Conservation (phyloP, 2,113 vertebrate genomes). For the Cyprinodon variegatus region DNA sequence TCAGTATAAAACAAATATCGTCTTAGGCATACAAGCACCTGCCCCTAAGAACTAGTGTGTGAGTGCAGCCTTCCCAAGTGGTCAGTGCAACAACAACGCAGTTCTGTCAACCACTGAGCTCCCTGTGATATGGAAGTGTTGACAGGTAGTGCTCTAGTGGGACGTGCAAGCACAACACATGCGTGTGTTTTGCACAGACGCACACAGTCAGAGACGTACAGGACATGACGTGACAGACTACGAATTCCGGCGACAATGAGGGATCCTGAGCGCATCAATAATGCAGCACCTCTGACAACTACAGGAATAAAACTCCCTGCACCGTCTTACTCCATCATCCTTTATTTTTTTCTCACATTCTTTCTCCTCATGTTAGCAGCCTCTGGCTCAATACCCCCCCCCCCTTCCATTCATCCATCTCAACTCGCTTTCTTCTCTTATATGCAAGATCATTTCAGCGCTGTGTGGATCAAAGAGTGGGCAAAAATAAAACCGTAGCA, state of each 20-base stretch:
- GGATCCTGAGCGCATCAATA: slow-evolving; percentile 73
- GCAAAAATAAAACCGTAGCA: slow-evolving; percentile 4
- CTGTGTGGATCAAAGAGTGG: slow-evolving; percentile 46
- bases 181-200: background rate
- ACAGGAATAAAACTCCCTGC: slow-evolving; percentile 64
- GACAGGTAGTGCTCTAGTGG: slow-evolving; percentile 65
- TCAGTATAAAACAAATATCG: slow-evolving; percentile 23
- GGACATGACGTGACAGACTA: slow-evolving; percentile 62
- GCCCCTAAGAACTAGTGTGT: slow-evolving; percentile 29
- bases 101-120: slow-evolving; percentile 53
- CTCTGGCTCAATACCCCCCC: slow-evolving; percentile 10
- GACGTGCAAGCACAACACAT: slow-evolving; percentile 53
- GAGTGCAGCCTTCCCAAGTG: slow-evolving; percentile 49
- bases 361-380: slow-evolving; percentile 15
- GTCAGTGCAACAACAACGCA: slow-evolving; percentile 49
- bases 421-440: slow-evolving; percentile 40
- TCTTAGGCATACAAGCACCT: slow-evolving; percentile 30
- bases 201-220: slow-evolving; percentile 4
- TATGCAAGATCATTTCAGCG: slow-evolving; percentile 16
- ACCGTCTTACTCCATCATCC: slow-evolving; percentile 49
- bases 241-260: slow-evolving; percentile 55
- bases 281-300: slow-evolving; percentile 71
- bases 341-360: slow-evolving; percentile 5
- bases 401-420: slow-evolving; percentile 36
- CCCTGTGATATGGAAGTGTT: slow-evolving; percentile 66